Base-by-base conservation (phyloP, 2,113 vertebrate species). In the Dasyprocta punctata region DNA sequence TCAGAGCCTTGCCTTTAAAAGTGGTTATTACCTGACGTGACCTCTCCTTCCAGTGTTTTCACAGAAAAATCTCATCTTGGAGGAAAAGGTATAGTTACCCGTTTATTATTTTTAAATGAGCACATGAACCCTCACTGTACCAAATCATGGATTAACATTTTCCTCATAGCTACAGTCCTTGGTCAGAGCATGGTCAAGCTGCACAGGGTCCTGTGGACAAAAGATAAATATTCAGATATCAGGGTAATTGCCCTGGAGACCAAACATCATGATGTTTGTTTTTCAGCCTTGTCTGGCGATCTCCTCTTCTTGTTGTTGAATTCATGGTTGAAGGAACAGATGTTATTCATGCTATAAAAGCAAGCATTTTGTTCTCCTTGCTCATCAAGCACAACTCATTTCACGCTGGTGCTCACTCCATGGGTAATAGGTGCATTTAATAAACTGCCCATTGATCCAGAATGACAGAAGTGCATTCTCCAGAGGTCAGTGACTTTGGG, bases 201-300 rank as follows among this genome's bases (percentile, higher is more conserved):
- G 20, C 36, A 26, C 13, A 8, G 95, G 52, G 56, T 38, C 41
- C 78, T 69, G 28, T 91, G 78, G 36, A 86, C 91, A 83, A 84
- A 92, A 96, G 69, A 80, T 87, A 73, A 96, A 90, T 30, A 85
- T 16, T 22, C n/a, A 82, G 63, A 56, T 97, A 93, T 13, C 86
- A 85, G 52, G 13, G 54, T 89, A 56, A 97, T 97, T 94, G 85
- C 82, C 38, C 92, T 12, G 1, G 33, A 96, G 81, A 77, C 22
- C 67, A 97, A 92, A 96, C 61, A 93, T 81, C 10, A 1, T 77
- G 69, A 63, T 96, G 92, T 97, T 97, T 98, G 93, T 98, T 97
- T 97, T 90, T 75, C 94, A 90, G 73, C 69, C 36, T 87, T 95
- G 85, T 96, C 84, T 84, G 92, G 54, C 61, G 26, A 33, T 84